Base-by-base conservation (phyloP, 37 sponge, comb jelly and placozoan species). In the Cliona cf. orientalis region DNA sequence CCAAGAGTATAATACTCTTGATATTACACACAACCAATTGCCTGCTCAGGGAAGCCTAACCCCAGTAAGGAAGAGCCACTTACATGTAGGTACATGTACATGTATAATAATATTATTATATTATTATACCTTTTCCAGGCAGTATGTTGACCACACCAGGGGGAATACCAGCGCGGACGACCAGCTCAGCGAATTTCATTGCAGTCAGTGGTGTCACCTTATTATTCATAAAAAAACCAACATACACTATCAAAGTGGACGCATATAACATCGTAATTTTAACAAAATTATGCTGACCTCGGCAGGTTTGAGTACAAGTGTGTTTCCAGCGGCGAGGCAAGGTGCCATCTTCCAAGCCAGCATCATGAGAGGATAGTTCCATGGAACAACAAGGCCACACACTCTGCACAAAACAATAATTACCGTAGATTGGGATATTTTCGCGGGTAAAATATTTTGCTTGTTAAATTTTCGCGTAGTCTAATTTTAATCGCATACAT, bases 321-420 rank as follows among this genome's bases (percentile, higher is more conserved):
- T 94, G 78, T 97, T 97, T 0, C 97, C 97, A 25, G 95, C 94
- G n/a, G 95, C 94, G 11, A 97, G 90, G 71, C 92, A 91, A 34
- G 97, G 81, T 6, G 75, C 87, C 87, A 97, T 89, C 75, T 97
- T 97, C 95, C 94, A 93, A 0, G 97, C 94, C 70, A 94, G 42
- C 95, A 97, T 97, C 95, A 94, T 94, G 26, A 97, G 85, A 21
- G 97, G 97, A 56, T 97, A 97, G 80, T 97, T 97, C 97, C 97
- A 97, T 25, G 94, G 95, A 4, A 97, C 88, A 28, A 96, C 89
- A 4, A 96, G 71, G 46, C 97, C 97, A 58, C 82, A 84, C 57
- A 93, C 94, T 46, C 95, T 94, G 67, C n/a, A 44, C 1, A 14
- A 72, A 43, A 46, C 29, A 5, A 2, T n/a, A n/a, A n/a, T n/a